phyloP scores from a whole-genome alignment of 2,113 vertebrate species.

The Albula goreensis region DNA sequence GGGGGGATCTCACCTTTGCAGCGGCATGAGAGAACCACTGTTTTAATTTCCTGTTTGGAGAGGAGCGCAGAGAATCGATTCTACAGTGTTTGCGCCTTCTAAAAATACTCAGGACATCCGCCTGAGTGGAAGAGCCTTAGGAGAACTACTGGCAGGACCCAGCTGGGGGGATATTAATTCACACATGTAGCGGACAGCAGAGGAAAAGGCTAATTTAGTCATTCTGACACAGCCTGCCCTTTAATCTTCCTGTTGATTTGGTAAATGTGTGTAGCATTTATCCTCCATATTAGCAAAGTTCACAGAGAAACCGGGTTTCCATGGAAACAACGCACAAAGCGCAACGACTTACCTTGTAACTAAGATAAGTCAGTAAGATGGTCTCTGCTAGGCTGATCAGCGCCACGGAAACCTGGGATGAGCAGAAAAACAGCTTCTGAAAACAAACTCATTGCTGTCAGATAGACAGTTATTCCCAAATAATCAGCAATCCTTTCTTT shows the following conservation, averaged over 20 bases:
- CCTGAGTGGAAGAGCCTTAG: neutral
- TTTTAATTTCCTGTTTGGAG: neutral
- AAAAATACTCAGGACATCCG: neutral
- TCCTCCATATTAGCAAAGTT: neutral
- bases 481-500: too few relatives aligned
- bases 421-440: neutral
- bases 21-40: neutral
- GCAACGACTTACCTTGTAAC: slow-evolving; percentile 36
- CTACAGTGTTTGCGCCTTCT: neutral
- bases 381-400: slow-evolving; percentile 32
- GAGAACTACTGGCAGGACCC: neutral
- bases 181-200: neutral
- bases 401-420: slow-evolving; percentile 34
- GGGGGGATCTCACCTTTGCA: too few relatives aligned
- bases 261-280: neutral
- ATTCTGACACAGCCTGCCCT: slow-evolving; percentile 5
- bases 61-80: neutral
- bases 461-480: neutral
- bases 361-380: slow-evolving; percentile 39
- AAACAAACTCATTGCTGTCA: neutral
- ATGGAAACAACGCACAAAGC: neutral
- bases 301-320: slow-evolving; percentile 7
- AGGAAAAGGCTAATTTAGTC: slow-evolving; percentile 40
- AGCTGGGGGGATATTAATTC: neutral
- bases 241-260: neutral